Base-by-base conservation (phyloP, 2,888 invertebrate genomes). In the Scaptomyza flava region DNA sequence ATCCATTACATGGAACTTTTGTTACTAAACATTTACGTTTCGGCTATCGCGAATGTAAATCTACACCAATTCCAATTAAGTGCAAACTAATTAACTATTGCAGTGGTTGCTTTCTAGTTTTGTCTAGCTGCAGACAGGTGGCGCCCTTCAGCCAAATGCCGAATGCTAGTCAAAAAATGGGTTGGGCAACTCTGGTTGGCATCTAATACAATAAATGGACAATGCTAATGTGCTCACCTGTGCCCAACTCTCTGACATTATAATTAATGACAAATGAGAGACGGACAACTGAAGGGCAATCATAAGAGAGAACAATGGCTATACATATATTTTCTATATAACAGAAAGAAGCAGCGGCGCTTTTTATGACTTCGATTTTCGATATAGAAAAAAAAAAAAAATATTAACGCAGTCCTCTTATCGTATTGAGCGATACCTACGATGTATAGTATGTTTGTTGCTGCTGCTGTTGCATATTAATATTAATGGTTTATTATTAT, bases 401-500 rank as follows among this genome's bases (percentile, higher is more conserved):
- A 20, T 6, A 20, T 51, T 4, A 69, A 27, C 47, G 33, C 23
- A 47, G 51, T 31, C 53, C 45, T 65, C 84, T 81, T 84, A 84
- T 80, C 84, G 78, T 38, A 43, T 53, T 17, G 52, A 66, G 57
- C 58, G 58, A 70, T 63, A 67, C 33, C 33, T 34, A 30, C 52
- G 33, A 33, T 33, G 9, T 33, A 17, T 12, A 46, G 38, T 38
- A 9, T 3, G 17, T 41, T 14, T 41, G 36, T 33, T 33, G 33
- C 14, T 38, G 14, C 14, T 38, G 77, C 46, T 63, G 72, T 48
- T 64, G 68, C 72, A 70, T 73, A 74, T 77, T 79, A 87, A 82
- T 82, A 85, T 82, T 82, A 82, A 82, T 87, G 87, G 82, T 87
- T 82, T 87, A 81, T 84, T 87, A 84, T 87, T 79, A 77, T 81